phyloP scores from a whole-genome alignment of 2,888 invertebrate genomes.

The Tineola bisselliella region DNA sequence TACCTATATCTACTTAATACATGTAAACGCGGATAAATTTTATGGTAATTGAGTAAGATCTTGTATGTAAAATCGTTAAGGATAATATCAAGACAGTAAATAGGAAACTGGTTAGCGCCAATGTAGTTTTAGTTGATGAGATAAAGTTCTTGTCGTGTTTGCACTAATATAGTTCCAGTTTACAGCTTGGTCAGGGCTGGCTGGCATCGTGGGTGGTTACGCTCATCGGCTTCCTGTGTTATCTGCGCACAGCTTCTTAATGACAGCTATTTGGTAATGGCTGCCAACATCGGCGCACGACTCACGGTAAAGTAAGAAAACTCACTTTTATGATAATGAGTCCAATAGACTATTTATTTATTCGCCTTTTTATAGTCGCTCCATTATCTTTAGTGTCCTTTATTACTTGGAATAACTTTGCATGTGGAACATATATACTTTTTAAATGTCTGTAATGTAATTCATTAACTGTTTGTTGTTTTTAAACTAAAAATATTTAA shows the following conservation, averaged over 20 bases:
- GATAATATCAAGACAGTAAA: background rate
- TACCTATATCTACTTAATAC: constrained; percentile 22
- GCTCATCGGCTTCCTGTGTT: constrained; percentile 12
- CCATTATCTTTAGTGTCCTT: constrained; percentile 49
- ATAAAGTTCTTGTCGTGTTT: constrained; percentile 22
- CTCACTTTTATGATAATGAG: constrained; percentile 60
- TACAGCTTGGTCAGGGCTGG: constrained; percentile 29
- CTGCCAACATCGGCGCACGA: constrained; percentile 20
- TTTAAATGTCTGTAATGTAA: too few relatives aligned
- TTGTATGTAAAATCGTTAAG: background rate
- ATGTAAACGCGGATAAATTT: background rate
- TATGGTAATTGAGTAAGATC: background rate
- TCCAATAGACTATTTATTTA: constrained; percentile 56
- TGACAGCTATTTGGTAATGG: constrained; percentile 60
- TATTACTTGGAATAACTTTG: constrained; percentile 35
- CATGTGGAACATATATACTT: too few relatives aligned
- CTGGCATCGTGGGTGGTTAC: constrained; percentile 16
- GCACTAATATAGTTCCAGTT: constrained; percentile 40
- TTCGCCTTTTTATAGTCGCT: constrained; percentile 39
- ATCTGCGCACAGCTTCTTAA: constrained; percentile 37
- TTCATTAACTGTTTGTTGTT: too few relatives aligned
- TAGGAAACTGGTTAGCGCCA: background rate
- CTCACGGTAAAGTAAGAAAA: constrained; percentile 33
- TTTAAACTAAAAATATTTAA: too few relatives aligned
- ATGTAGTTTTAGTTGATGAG: background rate